phyloP scores from a whole-genome alignment of 2,888 invertebrate species.

The Gryllus longicercus region DNA sequence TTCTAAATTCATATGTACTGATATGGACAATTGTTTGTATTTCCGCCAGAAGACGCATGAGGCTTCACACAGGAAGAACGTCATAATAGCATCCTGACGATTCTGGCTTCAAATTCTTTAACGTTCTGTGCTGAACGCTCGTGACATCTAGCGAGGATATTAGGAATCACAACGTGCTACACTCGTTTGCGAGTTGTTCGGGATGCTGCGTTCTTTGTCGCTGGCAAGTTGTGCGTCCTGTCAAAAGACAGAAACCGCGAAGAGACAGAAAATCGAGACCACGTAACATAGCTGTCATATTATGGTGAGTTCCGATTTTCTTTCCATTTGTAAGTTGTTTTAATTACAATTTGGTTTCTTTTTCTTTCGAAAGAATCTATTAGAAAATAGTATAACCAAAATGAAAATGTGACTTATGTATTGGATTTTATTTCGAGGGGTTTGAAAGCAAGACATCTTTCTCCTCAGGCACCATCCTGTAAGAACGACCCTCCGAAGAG shows the following conservation, averaged over 20 bases:
- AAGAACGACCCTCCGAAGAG: too few species aligned
- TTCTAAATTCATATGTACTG: background rate
- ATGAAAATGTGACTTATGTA: too few species aligned
- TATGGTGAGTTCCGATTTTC: too few species aligned
- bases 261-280: too few species aligned
- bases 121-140: background rate
- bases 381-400: too few species aligned
- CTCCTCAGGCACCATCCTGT: too few species aligned
- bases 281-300: too few species aligned
- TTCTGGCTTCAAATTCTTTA: background rate
- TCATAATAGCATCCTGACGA: background rate
- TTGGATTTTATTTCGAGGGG: too few species aligned
- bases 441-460: too few species aligned
- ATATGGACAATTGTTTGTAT: background rate
- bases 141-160: background rate
- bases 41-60: background rate
- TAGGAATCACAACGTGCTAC: background rate
- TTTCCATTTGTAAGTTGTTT: too few species aligned
- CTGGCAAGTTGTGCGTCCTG: background rate
- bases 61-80: background rate
- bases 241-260: background rate
- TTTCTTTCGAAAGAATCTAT: too few species aligned
- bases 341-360: too few species aligned
- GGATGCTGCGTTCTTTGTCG: slow-evolving; percentile 7
- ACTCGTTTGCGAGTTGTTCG: background rate